Percentiles rank a stretch among this genome's conserved stretches.
Conservation (phyloP, 2,888 invertebrate genomes). For the Himalopsyche anomala region DNA sequence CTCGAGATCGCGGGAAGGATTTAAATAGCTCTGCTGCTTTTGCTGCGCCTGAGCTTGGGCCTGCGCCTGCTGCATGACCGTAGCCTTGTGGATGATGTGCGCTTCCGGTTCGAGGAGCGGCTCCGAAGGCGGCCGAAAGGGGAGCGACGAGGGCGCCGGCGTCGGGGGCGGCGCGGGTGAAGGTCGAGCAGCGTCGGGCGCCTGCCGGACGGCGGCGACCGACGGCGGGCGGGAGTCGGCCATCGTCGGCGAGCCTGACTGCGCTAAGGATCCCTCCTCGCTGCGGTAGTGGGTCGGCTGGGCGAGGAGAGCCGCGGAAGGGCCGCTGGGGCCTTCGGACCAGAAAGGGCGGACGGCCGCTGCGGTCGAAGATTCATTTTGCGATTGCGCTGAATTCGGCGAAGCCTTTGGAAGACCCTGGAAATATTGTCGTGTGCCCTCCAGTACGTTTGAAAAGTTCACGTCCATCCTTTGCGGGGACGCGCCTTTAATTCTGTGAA, state of each 20-base stretch:
- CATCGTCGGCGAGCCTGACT: conserved; percentile 68
- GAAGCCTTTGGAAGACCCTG: conserved; percentile 84
- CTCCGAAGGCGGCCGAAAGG: conserved; percentile 74
- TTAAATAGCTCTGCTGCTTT: conserved; percentile 73
- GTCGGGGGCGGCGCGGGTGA: conserved; percentile 70
- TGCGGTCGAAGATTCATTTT: conserved; percentile 72
- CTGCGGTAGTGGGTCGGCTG: conserved; percentile 69
- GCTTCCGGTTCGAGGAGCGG: conserved; percentile 76
- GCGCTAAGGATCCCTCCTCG: conserved; percentile 67
- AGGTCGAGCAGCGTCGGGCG: conserved; percentile 68
- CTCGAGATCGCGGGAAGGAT: conserved; percentile 73
- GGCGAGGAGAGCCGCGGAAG: conserved; percentile 66
- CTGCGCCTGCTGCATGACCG: conserved; percentile 76
- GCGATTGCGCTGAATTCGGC: conserved; percentile 72
- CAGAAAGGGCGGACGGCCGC: conserved; percentile 69
- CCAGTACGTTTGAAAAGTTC: conserved; percentile 87
- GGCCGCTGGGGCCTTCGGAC: conserved; percentile 69
- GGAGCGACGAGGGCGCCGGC: conserved; percentile 70
- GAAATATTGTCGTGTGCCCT: conserved; percentile 90
- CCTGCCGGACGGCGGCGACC: conserved; percentile 70
- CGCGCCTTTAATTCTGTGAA: conserved; percentile 60
- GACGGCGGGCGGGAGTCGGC: conserved; percentile 74
- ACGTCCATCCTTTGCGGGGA: conserved; percentile 82
- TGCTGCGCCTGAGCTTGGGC: conserved; percentile 74
- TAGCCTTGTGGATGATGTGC: conserved; percentile 77